Base-by-base conservation (phyloP, 2,797 vertebrate genomes). In the Anguilla megastoma region DNA sequence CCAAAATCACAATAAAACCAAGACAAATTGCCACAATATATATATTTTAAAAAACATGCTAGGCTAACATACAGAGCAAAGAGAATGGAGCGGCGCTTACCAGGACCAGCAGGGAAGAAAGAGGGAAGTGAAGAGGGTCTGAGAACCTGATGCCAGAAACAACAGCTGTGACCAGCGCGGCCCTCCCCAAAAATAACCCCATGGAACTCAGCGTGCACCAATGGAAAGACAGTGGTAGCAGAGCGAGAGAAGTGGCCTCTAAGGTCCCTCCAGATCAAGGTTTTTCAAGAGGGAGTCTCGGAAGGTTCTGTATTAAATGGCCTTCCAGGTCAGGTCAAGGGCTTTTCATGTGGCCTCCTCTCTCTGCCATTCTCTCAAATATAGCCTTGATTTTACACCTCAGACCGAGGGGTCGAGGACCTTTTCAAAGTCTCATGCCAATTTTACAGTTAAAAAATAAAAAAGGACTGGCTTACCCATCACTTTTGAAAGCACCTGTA, bases 181-280 rank as follows among this genome's bases (percentile, higher is more conserved):
- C 82, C 80, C 90, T 18, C 69, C 93, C 89, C 84, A 93, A 93
- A 54, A 93, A 93, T 93, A 93, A 92, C 91, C 54, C n/a, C 27
- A 4, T 86, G 85, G 88, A 89, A 89, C 82, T 50, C 36, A 82
- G 84, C 88, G 58, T 88, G 52, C 86, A 86, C 86, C 88, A 90
- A 84, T 88, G 76, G 86, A 90, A 41, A 83, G 86, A 88, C 48
- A 45, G 33, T 69, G 66, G 79, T 76, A 85, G 86, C 69, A 71
- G 52, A 58, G 14, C 36, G 85, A 58, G 74, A 56, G 66, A 87
- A 79, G n/a, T 58, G 10, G 45, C 74, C 88, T 88, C 71, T 86
- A 41, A 60, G 33, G 71, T 33, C 84, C 41, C 60, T 86, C 89
- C 71, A 86, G 24, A 21, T 87, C 48, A 87, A 30, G 87, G 88